Base-by-base conservation (phyloP, 2,113 vertebrate genomes). In the Herpetotheres cachinnans region DNA sequence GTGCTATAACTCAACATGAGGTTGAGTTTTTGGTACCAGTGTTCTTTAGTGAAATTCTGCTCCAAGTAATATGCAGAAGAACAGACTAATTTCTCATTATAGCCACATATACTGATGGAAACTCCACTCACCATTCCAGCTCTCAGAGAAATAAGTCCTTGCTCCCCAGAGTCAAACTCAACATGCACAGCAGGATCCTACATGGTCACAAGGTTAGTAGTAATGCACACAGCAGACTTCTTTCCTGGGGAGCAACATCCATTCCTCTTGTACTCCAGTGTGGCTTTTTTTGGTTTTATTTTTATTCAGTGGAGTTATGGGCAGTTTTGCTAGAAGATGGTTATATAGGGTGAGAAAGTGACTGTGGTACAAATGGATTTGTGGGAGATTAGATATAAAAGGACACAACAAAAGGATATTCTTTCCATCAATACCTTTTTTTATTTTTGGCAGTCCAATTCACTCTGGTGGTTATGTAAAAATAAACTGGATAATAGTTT, bases 351-450 rank as follows among this genome's bases (percentile, higher is more conserved):
- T 70, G 18, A 84, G 29, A 56, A 80, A 81, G 13, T 30, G 3
- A 44, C 13, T n/a, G 2, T 30, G 36, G n/a, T 34, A 32, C 2
- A 20, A 71, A 49, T 7, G 16, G 5, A n/a, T 58, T 70, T 54
- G 16, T 58, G 14, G n/a, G 21, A 84, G 4, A 70, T 49, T 25
- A 56, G 17, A 32, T 26, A n/a, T 21, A 62, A 38, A 95, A 80
- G 5, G 19, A 61, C 17, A 59, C 4, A 58, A 26, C 2, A n/a
- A 42, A 42, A 42, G 42, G 42, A 34, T 10, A 4, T 59, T 54
- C 4, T 44, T 86, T 74, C 26, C 5, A 29, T n/a, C 12, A 50
- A 55, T 32, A 27, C 0, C 0, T 16, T 47, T 87, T 71, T 71
- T 44, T 29, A 4, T 10, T 50, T 46, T 71, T 55, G 13, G 2